Evolutionary conservation across 2,888 invertebrate genomes (phyloP).

Genomic region (Thyatira batis): DNA sequence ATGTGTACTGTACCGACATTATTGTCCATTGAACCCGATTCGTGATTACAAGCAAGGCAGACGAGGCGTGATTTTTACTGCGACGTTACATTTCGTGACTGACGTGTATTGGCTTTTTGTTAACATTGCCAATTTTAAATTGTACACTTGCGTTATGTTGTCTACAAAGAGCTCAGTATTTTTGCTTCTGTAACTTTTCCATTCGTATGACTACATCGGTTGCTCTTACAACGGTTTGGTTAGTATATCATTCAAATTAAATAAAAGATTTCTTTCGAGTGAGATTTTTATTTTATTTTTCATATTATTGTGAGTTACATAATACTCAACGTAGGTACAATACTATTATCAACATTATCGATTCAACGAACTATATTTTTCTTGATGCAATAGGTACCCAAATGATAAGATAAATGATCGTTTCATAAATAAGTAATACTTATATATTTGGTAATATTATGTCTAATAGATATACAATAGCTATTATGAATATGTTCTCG

Average conservation of each 20-base stretch:
- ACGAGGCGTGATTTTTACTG: slow-evolving; percentile 28
- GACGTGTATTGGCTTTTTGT: slow-evolving; percentile 36
- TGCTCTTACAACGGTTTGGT: too few relatives aligned
- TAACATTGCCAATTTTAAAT: slow-evolving; percentile 28
- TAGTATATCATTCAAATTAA: too few relatives aligned
- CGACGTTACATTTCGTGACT: slow-evolving; percentile 42
- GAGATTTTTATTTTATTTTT: too few relatives aligned
- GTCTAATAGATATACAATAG: background rate
- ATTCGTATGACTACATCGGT: background rate
- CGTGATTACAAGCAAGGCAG: slow-evolving; percentile 35
- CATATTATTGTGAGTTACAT: too few relatives aligned
- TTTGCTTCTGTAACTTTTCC: background rate
- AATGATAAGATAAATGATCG: background rate
- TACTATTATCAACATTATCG: background rate
- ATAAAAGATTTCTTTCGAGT: too few relatives aligned
- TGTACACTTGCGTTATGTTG: slow-evolving; percentile 16
- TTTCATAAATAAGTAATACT: background rate
- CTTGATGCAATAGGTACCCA: background rate
- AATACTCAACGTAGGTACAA: too few relatives aligned
- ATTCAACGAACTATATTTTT: background rate
- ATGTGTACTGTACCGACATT: slow-evolving; percentile 30
- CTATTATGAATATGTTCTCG: background rate
- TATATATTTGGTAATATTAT: background rate
- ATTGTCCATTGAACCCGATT: slow-evolving; percentile 49
- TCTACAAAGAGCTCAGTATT: background rate